A percentile compares a stretch with the other conserved stretches of the same genome.
These are phyloP conservation scores for Myotis lucifugus DNA, from an alignment of 2,113 vertebrate genomes.

Conservation along the genomic window DNA sequence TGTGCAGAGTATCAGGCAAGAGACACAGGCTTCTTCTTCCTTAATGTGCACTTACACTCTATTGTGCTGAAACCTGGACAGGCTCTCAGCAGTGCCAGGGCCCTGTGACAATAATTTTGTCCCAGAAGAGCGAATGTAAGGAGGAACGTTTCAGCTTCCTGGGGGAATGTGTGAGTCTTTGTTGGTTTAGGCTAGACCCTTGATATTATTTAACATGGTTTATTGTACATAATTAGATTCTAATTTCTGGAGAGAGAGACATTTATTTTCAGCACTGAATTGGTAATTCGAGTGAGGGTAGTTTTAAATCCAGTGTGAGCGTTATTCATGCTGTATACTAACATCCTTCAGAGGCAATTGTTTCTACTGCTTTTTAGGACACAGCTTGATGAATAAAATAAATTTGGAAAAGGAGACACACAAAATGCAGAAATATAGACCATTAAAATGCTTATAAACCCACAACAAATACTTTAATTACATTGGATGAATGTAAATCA, in stretches of 20 bases:
- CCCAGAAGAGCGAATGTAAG: neutral
- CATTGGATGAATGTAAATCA: conserved; percentile 81
- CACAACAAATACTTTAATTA: conserved; percentile 84
- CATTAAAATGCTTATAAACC: conserved; percentile 80
- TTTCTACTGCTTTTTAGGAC: conserved; percentile 79
- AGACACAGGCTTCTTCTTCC: neutral
- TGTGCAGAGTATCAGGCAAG: neutral
- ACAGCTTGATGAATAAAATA: conserved; percentile 82
- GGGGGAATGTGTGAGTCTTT: conserved; percentile 65
- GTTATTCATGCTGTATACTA: conserved; percentile 77
- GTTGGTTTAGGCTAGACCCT: conserved; percentile 75
- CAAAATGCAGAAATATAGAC: conserved; percentile 80
- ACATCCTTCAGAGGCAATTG: conserved; percentile 78
- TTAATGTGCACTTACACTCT: neutral
- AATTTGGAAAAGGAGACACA: conserved; percentile 78
- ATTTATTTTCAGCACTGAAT: conserved; percentile 80
- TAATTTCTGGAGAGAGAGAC: conserved; percentile 77
- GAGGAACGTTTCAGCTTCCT: conserved; percentile 25
- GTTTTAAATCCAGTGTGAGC: conserved; percentile 74
- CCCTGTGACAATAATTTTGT: neutral
- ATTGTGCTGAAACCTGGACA: neutral
- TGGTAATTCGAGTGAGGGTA: conserved; percentile 72
- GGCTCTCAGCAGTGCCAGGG: neutral
- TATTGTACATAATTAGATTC: conserved; percentile 78
- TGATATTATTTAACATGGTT: conserved; percentile 77